These are phyloP conservation scores for Plagodis dolabraria DNA, from an alignment of 2,888 invertebrate species.

Conservation along the genomic window DNA sequence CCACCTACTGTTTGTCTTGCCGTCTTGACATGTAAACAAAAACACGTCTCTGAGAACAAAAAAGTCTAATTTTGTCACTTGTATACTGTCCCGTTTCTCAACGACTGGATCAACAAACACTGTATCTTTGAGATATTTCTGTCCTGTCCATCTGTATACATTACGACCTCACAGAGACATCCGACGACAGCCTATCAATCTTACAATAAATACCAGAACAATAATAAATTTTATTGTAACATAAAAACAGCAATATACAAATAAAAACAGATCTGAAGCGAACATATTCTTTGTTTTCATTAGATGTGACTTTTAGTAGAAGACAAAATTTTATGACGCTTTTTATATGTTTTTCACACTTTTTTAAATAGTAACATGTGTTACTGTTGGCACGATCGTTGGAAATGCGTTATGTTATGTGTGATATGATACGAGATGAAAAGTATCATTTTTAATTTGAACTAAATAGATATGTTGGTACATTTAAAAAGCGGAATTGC, in stretches of 20 bases:
- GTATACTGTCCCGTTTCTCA: constrained; percentile 59
- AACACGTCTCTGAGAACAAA: constrained; percentile 56
- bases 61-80: constrained; percentile 68
- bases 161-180: constrained; percentile 75
- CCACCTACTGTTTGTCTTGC: constrained; percentile 14
- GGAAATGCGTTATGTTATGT: constrained; percentile 69
- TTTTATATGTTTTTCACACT: constrained; percentile 76
- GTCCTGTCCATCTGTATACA: constrained; percentile 63
- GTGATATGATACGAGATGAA: constrained; percentile 59
- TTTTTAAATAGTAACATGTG: constrained; percentile 65
- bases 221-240: constrained; percentile 45
- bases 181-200: constrained; percentile 79
- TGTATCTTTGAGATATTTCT: constrained; percentile 68
- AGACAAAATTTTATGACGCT: constrained; percentile 68
- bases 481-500: too few relatives aligned
- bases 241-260: constrained; percentile 43
- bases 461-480: not conserved
- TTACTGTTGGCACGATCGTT: constrained; percentile 56
- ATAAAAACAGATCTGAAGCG: constrained; percentile 42
- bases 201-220: constrained; percentile 76
- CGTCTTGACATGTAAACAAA: constrained; percentile 41
- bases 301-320: constrained; percentile 72
- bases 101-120: constrained; percentile 72
- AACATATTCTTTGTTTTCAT: constrained; percentile 50
- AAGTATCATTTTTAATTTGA: constrained; percentile 72